Evolutionary conservation across 2,888 invertebrate genomes (phyloP).

Genomic region (Watsonalla cultraria): DNA sequence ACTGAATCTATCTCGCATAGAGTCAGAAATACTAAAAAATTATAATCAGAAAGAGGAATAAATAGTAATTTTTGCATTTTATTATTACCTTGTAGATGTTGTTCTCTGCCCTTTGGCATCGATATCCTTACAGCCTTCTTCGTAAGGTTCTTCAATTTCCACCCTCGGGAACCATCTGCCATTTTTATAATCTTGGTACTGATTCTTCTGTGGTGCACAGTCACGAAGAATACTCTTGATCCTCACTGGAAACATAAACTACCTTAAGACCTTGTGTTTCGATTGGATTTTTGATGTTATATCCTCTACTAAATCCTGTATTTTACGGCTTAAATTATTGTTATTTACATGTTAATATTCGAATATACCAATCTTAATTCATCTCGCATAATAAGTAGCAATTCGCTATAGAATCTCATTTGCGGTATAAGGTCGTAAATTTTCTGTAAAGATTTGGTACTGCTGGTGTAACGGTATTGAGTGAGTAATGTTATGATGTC

Average conservation of each 20-base stretch:
- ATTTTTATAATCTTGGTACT: constrained; percentile 79
- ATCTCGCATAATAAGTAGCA: too few relatives aligned
- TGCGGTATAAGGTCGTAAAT: too few relatives aligned
- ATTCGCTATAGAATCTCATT: too few relatives aligned
- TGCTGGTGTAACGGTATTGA: too few relatives aligned
- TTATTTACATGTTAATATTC: too few relatives aligned
- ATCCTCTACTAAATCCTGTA: too few relatives aligned
- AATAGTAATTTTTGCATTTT: background rate
- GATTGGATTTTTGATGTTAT: background rate
- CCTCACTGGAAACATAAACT: constrained; percentile 63
- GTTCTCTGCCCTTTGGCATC: constrained; percentile 82
- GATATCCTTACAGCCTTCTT: constrained; percentile 82
- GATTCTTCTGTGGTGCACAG: constrained; percentile 86
- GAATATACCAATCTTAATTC: too few relatives aligned
- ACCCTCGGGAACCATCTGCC: constrained; percentile 82
- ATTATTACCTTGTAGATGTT: constrained; percentile 73
- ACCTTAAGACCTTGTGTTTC: background rate
- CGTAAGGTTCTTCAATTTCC: constrained; percentile 83
- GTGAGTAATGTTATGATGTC: too few relatives aligned
- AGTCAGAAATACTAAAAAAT: too few relatives aligned
- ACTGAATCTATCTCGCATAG: too few relatives aligned
- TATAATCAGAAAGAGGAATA: background rate
- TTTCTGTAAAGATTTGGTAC: too few relatives aligned
- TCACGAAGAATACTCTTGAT: constrained; percentile 81
- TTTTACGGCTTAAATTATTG: too few relatives aligned